Evolutionary conservation across 1,140 invertebrate genomes (phyloP), one percentile per base, ranked within the genome.

Genomic region (Neodiprion virginianus): DNA sequence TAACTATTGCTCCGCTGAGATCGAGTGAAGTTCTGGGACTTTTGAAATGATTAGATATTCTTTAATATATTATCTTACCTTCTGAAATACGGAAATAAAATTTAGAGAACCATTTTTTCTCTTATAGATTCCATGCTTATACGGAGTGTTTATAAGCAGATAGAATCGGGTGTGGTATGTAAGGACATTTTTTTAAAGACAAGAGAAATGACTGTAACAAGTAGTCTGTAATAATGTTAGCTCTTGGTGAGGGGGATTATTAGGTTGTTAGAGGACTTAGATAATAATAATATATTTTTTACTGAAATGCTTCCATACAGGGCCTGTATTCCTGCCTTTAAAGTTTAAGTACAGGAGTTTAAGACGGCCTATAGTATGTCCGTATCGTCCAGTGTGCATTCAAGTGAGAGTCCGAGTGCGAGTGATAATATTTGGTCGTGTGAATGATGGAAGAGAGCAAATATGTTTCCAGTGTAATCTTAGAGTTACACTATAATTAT

Each of bases 181-280:
- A 76, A 79, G 72, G 53, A 61, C 53, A 61, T 7, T 61, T 76
- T 77, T 79, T 77, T 80, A 78, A 79, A 65, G 70, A 76, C 74
- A 67, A 76, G 72, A 73, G 17, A 81, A 82, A 82, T 72, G 78
- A 80, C 77, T 81, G 80, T 79, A 82, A 81, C 77, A 80, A 71
- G 79, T 80, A 77, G 80, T 84, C 82, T 79, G 81, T 81, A 83
- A 81, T 82, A 82, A 79, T 76, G 73, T 84, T 86, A 86, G 82
- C 78, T 86, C 79, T 80, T 80, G 86, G 86, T 87, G 86, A 87
- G 84, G 86, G 87, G 83, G 85, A 82, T 61, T 67, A 72, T 73
- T 81, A 80, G 79, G 76, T 74, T 76, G 75, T 78, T 78, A 79
- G 74, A 79, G 75, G 71, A 82, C 77, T 77, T 80, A 79, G 72